Conservation (phyloP, 1,140 invertebrate genomes). For the Cotesia typhae region DNA sequence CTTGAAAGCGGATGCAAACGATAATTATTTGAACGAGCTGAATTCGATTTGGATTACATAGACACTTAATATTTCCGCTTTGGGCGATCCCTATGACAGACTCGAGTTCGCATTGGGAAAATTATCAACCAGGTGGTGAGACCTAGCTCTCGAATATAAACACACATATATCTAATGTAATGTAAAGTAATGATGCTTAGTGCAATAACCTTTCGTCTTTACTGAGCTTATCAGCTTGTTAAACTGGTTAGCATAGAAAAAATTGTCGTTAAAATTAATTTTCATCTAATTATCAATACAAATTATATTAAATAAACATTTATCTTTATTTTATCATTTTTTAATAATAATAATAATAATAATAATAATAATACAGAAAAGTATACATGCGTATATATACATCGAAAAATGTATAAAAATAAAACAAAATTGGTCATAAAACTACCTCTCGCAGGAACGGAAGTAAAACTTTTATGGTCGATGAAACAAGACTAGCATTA, state of each 20-base stretch:
- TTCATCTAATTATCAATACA: background rate
- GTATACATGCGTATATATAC: too few relatives aligned
- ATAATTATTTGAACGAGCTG: background rate
- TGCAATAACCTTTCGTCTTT: slow-evolving; percentile 21
- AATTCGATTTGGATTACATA: background rate
- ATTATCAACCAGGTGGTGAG: slow-evolving; percentile 19
- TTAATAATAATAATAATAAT: background rate
- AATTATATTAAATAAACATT: background rate
- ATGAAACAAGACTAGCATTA: slow-evolving; percentile 18
- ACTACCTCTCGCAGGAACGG: background rate
- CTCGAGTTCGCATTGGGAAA: slow-evolving; percentile 17
- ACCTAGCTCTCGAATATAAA: too few relatives aligned
- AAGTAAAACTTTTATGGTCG: slow-evolving; percentile 17
- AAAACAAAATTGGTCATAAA: background rate
- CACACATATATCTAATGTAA: background rate
- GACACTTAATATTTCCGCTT: slow-evolving; percentile 28
- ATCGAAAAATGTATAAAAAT: background rate
- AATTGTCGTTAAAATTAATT: background rate
- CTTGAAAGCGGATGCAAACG: background rate
- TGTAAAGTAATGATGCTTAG: background rate
- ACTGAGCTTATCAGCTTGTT: background rate
- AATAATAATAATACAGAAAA: background rate
- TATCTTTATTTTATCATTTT: background rate
- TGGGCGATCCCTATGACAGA: background rate
- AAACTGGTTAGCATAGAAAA: slow-evolving; percentile 2